Percentiles rank a stretch among this genome's conserved stretches.
phyloP scores from a whole-genome alignment of 2,113 vertebrate species.

The Callochromis pleurospilus region DNA sequence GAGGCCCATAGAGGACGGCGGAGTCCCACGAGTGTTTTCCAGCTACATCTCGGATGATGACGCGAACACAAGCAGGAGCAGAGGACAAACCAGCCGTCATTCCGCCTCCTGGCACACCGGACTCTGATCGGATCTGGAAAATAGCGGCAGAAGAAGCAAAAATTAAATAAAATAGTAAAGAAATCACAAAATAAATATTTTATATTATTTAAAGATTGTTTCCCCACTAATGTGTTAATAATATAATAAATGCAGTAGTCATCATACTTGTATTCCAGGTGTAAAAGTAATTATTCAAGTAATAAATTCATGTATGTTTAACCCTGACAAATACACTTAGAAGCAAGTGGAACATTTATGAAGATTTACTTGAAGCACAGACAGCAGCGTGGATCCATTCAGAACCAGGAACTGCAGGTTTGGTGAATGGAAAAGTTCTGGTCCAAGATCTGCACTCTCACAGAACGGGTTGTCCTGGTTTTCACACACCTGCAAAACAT shows the following conservation, averaged over 20 bases:
- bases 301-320: background rate
- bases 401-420: slow-evolving; percentile 96
- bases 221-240: background rate
- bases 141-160: slow-evolving; percentile 33
- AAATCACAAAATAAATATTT: background rate
- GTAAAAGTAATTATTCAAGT: background rate
- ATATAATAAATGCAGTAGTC: background rate
- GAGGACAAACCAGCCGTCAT: slow-evolving; percentile 90
- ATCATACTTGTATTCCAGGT: background rate
- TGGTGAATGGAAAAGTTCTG: slow-evolving; percentile 94
- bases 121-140: slow-evolving; percentile 89
- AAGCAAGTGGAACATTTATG: background rate
- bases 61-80: slow-evolving; percentile 86
- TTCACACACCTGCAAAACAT: slow-evolving; percentile 81
- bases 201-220: background rate
- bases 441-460: slow-evolving; percentile 88
- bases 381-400: slow-evolving; percentile 89
- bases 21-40: slow-evolving; percentile 99
- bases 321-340: background rate
- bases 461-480: slow-evolving; percentile 95
- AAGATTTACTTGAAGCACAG: slow-evolving; percentile 59
- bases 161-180: background rate
- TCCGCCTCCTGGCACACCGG: slow-evolving; percentile 86
- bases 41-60: slow-evolving; percentile 92
- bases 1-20: slow-evolving; percentile 89